Evolutionary conservation across 2,888 invertebrate genomes (phyloP), one percentile per base, ranked within the genome.

Genomic region (Chesias legatella): DNA sequence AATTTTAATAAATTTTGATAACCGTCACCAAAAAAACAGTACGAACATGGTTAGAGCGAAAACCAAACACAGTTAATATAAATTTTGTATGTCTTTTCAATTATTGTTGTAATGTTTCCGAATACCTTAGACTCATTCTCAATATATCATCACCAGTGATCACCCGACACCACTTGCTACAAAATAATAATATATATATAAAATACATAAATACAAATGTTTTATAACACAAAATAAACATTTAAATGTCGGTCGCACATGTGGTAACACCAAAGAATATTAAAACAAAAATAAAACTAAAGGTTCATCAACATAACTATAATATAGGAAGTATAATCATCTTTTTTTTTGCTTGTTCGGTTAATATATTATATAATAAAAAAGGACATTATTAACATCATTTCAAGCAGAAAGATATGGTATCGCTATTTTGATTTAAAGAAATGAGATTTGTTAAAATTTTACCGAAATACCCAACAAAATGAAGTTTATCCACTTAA

Each of bases 141-240:
- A 93, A 90, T 80, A 93, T 92, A 90, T 93, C 93, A 79, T 92
- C 93, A 82, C 93, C 93, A 58, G 92, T 92, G 89, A 91, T 84
- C 74, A 77, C 75, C 82, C 86, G 85, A 84, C 86, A 85, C 85
- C 85, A 84, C 84, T 85, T 83, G 83, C 85, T 86, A 88, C 72
- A 80, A 84, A 69, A 71, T 65, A 72, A 67, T 56, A 52, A 46
- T 43, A 49, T 41, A 52, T 40, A 50, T 44, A 58, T 56, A 66
- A 57, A 53, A 58, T 58, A 48, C 48, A 47, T 47, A 50, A 38
- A 50, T 45, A 45, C 38, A 53, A 51, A 43, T 17, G 5, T 17
- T 17, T 17, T 3, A 17, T 17, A 51, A 33, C 48, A 26, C 41
- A 31, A 40, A 33, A 25, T 30, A 17, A 29, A 33, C 26, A 21